Base-by-base conservation (phyloP, 2,113 vertebrate species). In the Myotis davidii region DNA sequence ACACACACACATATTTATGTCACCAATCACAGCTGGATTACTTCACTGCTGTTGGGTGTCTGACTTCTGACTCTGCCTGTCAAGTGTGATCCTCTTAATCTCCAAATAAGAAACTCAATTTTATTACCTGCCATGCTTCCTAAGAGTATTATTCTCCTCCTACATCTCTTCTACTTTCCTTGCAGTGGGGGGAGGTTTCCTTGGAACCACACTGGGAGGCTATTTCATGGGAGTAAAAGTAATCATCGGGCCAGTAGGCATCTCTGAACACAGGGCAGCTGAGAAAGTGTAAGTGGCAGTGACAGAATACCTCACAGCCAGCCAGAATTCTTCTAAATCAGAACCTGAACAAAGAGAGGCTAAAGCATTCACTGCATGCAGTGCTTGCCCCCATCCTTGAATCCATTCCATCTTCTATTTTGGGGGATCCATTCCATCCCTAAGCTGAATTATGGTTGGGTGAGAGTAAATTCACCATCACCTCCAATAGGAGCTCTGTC, bases 341-440 rank as follows among this genome's bases (percentile, higher is more conserved):
- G 2, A 48, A n/a, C 23, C 25, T 10, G 18, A 39, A 56, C n/a
- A 9, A 42, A 69, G 14, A 59, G 32, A 20, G 2, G 27, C 27
- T 56, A 52, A 32, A n/a, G 50, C 2, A 20, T 20, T 8, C 37
- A 8, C 0, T 12, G 12, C 61, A n/a, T 0, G 2, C 17, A 8
- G 6, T 18, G 6, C 25, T 2, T 34, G 18, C 1, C 14, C 37
- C 42, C 45, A 3, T 9, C 34, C 8, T 12, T 0, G 2, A 74
- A 61, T 12, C 69, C 27, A 48, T 37, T 27, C 34, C 67, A 50
- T 3, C 9, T 20, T 32, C 27, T 9, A 16, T 37, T 48, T 64
- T 27, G 25, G 9, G 25, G 59, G 25, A 29, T 11, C 59, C 25
- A 61, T 61, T 64, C 27, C 61, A 64, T 64, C 27, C 27, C 61